A percentile compares a stretch with the other conserved stretches of the same genome.
phyloP scores from a whole-genome alignment of 35 echinoderm and acorn worm genomes.

The Nesometra sesokonis region DNA sequence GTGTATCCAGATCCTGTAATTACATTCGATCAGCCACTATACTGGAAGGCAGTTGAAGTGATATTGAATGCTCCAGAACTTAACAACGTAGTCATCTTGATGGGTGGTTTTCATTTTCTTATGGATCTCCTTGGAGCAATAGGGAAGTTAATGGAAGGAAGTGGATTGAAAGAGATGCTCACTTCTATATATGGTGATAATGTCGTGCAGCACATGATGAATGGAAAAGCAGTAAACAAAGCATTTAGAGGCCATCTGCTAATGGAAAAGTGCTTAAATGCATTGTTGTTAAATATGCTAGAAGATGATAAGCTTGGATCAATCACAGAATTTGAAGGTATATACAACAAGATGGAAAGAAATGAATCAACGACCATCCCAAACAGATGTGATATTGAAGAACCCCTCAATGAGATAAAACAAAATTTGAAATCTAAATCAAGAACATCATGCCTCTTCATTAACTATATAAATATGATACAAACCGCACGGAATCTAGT shows the following conservation, averaged over 20 bases:
- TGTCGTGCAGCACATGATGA: conserved; percentile 8
- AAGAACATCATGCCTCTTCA: neutral
- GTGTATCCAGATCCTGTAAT: conserved; percentile 25
- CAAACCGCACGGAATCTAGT: neutral
- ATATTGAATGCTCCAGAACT: neutral
- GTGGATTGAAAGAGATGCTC: neutral
- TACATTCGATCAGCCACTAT: conserved; percentile 8
- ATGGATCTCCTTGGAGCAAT: conserved; percentile 22
- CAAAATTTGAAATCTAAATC: neutral
- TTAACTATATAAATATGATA: neutral
- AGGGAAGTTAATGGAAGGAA: conserved; percentile 16
- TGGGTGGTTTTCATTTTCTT: neutral
- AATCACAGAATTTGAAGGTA: too few species aligned
- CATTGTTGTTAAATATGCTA: neutral
- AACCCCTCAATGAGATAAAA: neutral
- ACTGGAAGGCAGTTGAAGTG: neutral
- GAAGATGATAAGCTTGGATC: neutral
- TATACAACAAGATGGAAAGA: too few species aligned
- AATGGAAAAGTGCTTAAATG: neutral
- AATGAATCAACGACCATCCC: neutral
- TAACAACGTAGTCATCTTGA: too few species aligned
- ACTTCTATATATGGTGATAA: conserved; percentile 6
- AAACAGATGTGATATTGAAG: neutral
- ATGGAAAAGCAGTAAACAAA: conserved; percentile 7
- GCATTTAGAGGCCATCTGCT: conserved; percentile 25